phyloP scores from a whole-genome alignment of 2,113 vertebrate genomes.

The Macrotus californicus region DNA sequence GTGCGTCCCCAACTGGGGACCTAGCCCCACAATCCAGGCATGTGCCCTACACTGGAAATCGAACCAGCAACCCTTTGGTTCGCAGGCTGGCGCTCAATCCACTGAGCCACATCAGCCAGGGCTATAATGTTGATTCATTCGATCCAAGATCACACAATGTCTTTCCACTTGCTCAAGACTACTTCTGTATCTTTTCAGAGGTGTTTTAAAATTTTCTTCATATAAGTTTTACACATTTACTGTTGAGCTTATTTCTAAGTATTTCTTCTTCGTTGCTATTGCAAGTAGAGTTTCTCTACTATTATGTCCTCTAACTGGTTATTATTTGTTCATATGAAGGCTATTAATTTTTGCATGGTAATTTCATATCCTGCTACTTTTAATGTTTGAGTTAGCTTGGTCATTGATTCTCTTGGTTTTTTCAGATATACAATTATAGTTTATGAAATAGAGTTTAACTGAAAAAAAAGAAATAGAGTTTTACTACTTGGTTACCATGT shows the following conservation, averaged over 20 bases:
- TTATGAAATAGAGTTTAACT: not conserved
- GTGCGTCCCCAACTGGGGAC: too few species aligned
- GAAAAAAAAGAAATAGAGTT: not conserved
- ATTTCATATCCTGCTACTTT: not conserved
- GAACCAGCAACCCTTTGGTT: too few species aligned
- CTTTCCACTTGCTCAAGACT: not conserved
- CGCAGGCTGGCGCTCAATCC: too few species aligned
- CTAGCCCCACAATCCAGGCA: too few species aligned
- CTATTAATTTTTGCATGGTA: not conserved
- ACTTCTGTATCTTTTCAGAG: conserved; percentile 2
- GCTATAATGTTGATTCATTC: not conserved
- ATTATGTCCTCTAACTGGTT: not conserved
- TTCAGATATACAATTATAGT: not conserved
- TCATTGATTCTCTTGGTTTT: not conserved
- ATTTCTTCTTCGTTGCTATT: not conserved
- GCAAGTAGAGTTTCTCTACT: not conserved
- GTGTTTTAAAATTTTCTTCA: not conserved
- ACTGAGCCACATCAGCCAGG: too few species aligned
- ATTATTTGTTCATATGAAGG: not conserved
- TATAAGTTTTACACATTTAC: not conserved
- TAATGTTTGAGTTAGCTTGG: not conserved
- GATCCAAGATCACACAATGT: not conserved
- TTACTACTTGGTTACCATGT: not conserved
- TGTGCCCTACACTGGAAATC: too few species aligned
- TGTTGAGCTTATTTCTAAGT: not conserved